These are phyloP conservation scores for Drosophila differens DNA, from an alignment of 2,888 invertebrate genomes.

Conservation along the genomic window DNA sequence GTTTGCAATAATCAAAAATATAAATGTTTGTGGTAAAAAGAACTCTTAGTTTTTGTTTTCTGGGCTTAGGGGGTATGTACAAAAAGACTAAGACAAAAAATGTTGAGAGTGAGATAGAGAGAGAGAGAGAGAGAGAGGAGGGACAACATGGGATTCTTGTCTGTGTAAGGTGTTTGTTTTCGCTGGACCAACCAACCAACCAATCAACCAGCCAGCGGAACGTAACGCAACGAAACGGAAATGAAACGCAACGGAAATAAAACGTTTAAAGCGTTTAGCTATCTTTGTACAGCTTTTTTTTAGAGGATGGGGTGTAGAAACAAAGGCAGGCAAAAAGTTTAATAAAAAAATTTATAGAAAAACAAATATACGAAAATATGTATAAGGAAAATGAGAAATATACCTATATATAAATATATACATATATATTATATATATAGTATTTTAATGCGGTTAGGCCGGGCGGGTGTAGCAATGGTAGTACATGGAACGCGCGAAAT, in stretches of 20 bases:
- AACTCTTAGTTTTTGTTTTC: conserved; percentile 8
- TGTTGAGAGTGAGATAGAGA: conserved; percentile 27
- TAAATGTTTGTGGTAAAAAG: conserved; percentile 12
- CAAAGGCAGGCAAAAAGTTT: conserved; percentile 51
- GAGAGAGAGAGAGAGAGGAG: conserved; percentile 65
- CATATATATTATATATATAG: conserved; percentile 12
- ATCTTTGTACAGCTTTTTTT: conserved; percentile 40
- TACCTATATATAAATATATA: conserved; percentile 18
- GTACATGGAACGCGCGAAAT: conserved; percentile 68
- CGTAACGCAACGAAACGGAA: conserved; percentile 45
- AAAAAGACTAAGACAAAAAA: conserved; percentile 43
- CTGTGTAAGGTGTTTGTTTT: conserved; percentile 25
- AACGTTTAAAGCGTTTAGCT: conserved; percentile 46
- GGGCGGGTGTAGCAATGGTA: conserved; percentile 65
- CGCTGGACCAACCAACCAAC: conserved; percentile 63
- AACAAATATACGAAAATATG: conserved; percentile 26
- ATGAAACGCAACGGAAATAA: conserved; percentile 39
- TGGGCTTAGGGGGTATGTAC: conserved; percentile 45
- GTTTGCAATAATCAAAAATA: conserved; percentile 22
- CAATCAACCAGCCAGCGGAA: conserved; percentile 67
- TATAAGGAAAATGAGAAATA: conserved; percentile 27
- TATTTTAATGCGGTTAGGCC: conserved; percentile 66
- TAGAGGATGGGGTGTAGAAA: conserved; percentile 9
- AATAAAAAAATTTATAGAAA: conserved; percentile 14
- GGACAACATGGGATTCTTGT: conserved; percentile 83